phyloP scores from a whole-genome alignment of 2,113 vertebrate genomes.

The Paedocypris sp. region DNA sequence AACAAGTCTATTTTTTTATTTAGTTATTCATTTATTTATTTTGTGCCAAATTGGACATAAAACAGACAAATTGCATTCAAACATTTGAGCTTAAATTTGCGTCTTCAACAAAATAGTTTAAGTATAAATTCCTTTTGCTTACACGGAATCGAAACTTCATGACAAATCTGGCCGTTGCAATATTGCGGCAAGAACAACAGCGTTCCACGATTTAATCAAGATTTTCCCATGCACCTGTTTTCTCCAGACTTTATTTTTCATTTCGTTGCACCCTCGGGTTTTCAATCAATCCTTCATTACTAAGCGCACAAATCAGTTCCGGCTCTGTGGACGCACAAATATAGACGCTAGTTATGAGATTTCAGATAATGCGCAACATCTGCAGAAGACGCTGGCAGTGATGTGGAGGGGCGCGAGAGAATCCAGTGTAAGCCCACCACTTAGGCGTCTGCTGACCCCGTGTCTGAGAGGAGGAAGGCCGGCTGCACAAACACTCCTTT shows the following conservation, averaged over 20 bases:
- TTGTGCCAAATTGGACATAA: no score
- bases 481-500: no score
- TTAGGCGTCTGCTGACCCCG: background rate
- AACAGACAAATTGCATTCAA: no score
- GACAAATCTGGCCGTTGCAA: conserved; percentile 44
- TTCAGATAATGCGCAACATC: conserved; percentile 59
- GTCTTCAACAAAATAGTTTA: no score
- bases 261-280: conserved; percentile 64
- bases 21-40: no score
- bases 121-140: no score
- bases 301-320: conserved; percentile 64
- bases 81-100: no score
- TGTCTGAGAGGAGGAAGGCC: background rate
- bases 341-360: conserved; percentile 66
- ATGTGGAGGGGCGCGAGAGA: background rate
- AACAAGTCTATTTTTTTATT: no score
- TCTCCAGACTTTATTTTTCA: conserved; percentile 62
- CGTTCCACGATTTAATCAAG: conserved; percentile 48
- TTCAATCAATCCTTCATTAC: conserved; percentile 60
- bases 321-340: conserved; percentile 63
- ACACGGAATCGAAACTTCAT: no score
- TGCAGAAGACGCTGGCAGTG: conserved; percentile 44
- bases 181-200: conserved; percentile 52
- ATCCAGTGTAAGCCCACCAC: background rate
- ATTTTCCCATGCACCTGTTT: conserved; percentile 53